Evolutionary conservation across 92 coral and sea anemone genomes (phyloP), one percentile per base, ranked within the genome.

Genomic region (Palythoa grandiflora): DNA sequence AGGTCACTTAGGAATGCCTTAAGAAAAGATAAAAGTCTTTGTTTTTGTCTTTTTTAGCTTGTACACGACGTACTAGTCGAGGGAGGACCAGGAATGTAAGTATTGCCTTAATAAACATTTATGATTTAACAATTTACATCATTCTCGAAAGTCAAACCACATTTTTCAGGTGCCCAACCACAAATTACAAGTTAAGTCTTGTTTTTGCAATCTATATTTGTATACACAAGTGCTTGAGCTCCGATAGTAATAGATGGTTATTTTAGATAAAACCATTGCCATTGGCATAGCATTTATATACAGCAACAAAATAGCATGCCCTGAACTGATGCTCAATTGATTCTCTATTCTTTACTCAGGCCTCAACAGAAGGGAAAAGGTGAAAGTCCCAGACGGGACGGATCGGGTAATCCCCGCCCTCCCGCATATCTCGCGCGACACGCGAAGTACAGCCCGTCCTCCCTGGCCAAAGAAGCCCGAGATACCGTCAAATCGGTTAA

Each of bases 401-500:
- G 91, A 11, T 68, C 94, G 35, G 92, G 88, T 2, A 89, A 88
- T 76, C 89, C 95, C 50, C 93, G 91, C 21, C 98, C 96, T 47
- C 99, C 99, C 53, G 76, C 96, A 36, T 95, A 96, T 85, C 91
- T 95, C 80, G 91, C 96, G 83, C 99, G 98, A 17, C 98, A 95
- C 91, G 96, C 98, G 8, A 93, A 94, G 83, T 90, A 86, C 77
- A 91, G 86, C 38, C 92, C 96, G 40, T 89, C 95, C 19, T 91
- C 96, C 12, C 96, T 97, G 35, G 98, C 99, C 15, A 94, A 95
- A 37, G 97, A 97, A 78, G 99, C 98, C 63, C 90, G 98, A 15
- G 99, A 95, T 19, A 89, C 94, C 1, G 98, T 95, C 6, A 96
- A 92, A 59, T 92, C 98, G 11, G 96, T 97, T 80, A 95, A 96